Conservation (phyloP, 2,888 invertebrate genomes). For the Gymnosoma rotundatum region DNA sequence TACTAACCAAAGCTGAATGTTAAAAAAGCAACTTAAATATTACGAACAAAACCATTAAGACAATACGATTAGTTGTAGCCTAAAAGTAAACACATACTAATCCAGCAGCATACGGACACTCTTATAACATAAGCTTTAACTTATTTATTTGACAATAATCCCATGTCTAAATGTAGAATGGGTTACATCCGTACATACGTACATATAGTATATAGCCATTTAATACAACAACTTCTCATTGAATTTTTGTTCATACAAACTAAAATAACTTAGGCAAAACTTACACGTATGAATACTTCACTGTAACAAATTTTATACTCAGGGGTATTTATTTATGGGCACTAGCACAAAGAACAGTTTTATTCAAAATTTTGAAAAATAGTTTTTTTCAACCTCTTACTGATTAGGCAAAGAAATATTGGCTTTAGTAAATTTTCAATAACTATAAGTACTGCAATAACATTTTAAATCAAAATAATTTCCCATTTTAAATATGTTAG, state of each 20-base stretch:
- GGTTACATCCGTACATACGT: slow-evolving; percentile 2
- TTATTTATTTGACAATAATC: slow-evolving; percentile 27
- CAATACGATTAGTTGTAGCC: slow-evolving; percentile 48
- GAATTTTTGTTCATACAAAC: background rate
- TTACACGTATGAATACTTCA: too few relatives aligned
- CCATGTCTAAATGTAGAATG: slow-evolving; percentile 12
- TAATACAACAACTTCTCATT: slow-evolving; percentile 10
- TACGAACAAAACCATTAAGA: slow-evolving; percentile 42
- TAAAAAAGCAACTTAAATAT: slow-evolving; percentile 42
- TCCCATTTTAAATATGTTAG: too few relatives aligned
- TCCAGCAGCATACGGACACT: background rate
- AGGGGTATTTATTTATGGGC: too few relatives aligned
- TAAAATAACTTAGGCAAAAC: background rate
- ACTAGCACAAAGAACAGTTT: too few relatives aligned
- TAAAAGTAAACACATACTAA: slow-evolving; percentile 33
- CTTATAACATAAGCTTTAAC: background rate
- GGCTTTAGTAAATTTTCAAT: too few relatives aligned
- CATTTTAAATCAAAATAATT: too few relatives aligned
- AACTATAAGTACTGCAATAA: too few relatives aligned
- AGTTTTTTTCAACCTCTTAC: too few relatives aligned
- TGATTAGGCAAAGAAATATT: too few relatives aligned
- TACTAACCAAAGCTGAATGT: slow-evolving; percentile 35
- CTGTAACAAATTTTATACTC: too few relatives aligned
- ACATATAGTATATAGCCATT: slow-evolving; percentile 16
- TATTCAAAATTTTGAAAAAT: too few relatives aligned